Evolutionary conservation across 1,140 invertebrate species (phyloP).

Genomic region (Drosophila asahinai): DNA sequence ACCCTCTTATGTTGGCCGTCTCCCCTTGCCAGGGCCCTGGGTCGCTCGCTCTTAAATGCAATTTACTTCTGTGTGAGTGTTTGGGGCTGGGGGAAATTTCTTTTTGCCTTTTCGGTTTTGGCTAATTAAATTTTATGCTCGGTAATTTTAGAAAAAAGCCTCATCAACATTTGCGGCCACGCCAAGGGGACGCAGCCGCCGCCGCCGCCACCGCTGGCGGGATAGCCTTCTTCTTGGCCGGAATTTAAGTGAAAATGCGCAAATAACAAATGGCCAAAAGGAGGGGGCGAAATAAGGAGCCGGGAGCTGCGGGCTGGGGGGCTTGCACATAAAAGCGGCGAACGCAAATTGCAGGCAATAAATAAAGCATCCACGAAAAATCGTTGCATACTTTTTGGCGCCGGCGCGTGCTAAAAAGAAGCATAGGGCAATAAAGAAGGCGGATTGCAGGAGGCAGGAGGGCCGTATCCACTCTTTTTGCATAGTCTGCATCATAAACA

Average conservation of each 20-base stretch:
- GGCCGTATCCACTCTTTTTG: not conserved
- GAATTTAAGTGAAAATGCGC: conserved; percentile 45
- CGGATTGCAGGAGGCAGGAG: conserved; percentile 7
- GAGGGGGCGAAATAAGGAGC: not conserved
- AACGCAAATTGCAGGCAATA: conserved; percentile 73
- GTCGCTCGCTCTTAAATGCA: conserved; percentile 51
- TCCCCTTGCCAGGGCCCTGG: conserved; percentile 2
- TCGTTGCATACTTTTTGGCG: conserved; percentile 68
- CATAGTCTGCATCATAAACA: conserved; percentile 43
- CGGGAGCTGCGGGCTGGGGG: not conserved
- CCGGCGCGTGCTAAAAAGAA: conserved; percentile 22
- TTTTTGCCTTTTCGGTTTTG: conserved; percentile 77
- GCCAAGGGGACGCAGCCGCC: conserved; percentile 14
- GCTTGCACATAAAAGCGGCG: conserved; percentile 62
- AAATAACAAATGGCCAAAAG: conserved; percentile 17
- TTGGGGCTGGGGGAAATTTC: conserved; percentile 8
- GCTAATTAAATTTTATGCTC: conserved; percentile 83
- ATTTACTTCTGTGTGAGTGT: conserved; percentile 67
- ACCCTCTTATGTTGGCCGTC: conserved; percentile 5
- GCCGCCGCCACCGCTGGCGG: not conserved
- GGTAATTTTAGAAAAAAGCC: conserved; percentile 79
- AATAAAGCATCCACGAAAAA: conserved; percentile 75
- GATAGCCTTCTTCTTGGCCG: conserved; percentile 25
- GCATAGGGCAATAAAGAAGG: conserved; percentile 10
- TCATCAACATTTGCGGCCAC: conserved; percentile 46